A percentile compares a stretch with the other conserved stretches of the same genome.
phyloP scores from a whole-genome alignment of 2,797 vertebrate genomes.

The Enteromius treurensis region DNA sequence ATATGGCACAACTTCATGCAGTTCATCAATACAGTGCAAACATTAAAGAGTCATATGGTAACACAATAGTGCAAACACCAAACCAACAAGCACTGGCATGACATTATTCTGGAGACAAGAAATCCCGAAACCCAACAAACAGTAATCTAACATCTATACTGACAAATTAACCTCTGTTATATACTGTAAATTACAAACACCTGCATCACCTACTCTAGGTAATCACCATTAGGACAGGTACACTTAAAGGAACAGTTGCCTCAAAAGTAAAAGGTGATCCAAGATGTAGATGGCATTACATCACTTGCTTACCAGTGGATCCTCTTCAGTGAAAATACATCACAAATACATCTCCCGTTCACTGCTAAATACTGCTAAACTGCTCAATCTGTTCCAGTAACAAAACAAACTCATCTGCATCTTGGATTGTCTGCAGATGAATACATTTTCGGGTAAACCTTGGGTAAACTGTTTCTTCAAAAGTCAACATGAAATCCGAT shows the following conservation, averaged over 20 bases:
- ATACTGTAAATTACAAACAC: constrained; percentile 17
- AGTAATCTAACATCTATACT: constrained; percentile 39
- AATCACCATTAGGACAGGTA: constrained; percentile 4
- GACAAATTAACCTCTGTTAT: background rate
- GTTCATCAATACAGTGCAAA: constrained; percentile 59
- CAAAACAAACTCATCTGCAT: background rate
- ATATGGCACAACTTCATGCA: constrained; percentile 71
- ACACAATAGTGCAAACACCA: constrained; percentile 73
- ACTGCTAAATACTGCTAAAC: background rate
- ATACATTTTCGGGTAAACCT: background rate
- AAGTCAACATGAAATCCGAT: background rate
- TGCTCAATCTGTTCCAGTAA: background rate
- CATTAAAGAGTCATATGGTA: constrained; percentile 61
- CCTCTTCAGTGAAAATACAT: background rate
- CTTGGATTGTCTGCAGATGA: background rate
- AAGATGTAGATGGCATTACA: background rate
- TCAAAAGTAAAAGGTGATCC: background rate
- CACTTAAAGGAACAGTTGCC: background rate
- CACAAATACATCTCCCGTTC: background rate
- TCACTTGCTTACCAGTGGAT: background rate
- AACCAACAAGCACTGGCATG: constrained; percentile 71
- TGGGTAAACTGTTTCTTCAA: background rate
- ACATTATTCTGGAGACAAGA: constrained; percentile 78
- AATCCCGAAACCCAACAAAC: constrained; percentile 72
- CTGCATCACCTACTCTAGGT: background rate